Percentiles rank a stretch among this genome's conserved stretches.
Conservation (phyloP, 1,140 invertebrate species). For the Dendroctonus valens region DNA sequence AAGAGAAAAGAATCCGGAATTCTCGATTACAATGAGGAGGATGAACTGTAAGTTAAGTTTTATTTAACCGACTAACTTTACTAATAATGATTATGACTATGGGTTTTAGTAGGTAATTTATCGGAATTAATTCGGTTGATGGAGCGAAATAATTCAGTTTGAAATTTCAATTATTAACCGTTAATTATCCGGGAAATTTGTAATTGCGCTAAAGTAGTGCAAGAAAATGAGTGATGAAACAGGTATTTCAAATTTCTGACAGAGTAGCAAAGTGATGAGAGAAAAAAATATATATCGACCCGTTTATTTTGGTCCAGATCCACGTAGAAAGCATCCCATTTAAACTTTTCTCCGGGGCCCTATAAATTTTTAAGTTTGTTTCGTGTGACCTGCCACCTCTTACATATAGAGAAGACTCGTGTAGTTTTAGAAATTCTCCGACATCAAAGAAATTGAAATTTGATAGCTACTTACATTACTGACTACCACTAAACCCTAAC, state of each 20-base stretch:
- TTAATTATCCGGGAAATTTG: slow-evolving; percentile 11
- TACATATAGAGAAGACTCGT: no score
- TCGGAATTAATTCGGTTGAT: slow-evolving; percentile 25
- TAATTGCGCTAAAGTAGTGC: no score
- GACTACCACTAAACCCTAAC: no score
- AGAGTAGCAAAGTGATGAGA: no score
- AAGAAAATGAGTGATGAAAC: no score
- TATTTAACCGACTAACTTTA: slow-evolving; percentile 32
- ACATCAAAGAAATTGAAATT: no score
- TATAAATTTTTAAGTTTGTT: slow-evolving; percentile 15
- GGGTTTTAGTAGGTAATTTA: slow-evolving; percentile 30
- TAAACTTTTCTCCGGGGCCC: slow-evolving; percentile 11
- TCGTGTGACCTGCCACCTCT: slow-evolving; percentile 1
- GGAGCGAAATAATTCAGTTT: slow-evolving; percentile 23
- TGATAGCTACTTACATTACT: no score
- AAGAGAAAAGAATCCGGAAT: slow-evolving; percentile 37
- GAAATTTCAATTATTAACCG: slow-evolving; percentile 21
- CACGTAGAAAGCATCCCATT: slow-evolving; percentile 10
- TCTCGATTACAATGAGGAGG: slow-evolving; percentile 41
- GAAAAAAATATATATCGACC: background rate
- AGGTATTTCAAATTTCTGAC: no score
- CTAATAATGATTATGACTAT: slow-evolving; percentile 22
- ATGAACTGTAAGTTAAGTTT: slow-evolving; percentile 38
- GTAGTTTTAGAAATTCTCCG: no score
- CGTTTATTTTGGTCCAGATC: slow-evolving; percentile 2